Evolutionary conservation across 2,888 invertebrate genomes (phyloP).

Genomic region (Vanessa cardui): DNA sequence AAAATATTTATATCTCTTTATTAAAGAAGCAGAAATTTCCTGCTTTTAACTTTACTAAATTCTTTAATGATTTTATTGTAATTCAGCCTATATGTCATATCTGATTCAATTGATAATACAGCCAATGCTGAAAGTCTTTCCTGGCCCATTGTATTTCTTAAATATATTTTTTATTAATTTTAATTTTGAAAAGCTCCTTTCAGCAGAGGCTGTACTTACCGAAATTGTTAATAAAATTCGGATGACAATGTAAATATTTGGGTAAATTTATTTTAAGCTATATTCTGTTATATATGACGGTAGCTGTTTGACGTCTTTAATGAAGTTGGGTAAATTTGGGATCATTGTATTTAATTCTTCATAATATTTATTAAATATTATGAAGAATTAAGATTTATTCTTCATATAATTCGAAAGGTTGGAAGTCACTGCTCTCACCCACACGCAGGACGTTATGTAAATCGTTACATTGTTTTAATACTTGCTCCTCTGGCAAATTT

Average conservation of each 20-base stretch:
- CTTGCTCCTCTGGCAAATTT: background rate
- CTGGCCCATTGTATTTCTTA: constrained; percentile 40
- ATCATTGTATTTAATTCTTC: background rate
- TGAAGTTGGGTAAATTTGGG: background rate
- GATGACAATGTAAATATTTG: constrained; percentile 14
- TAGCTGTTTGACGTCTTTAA: background rate
- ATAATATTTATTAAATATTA: too few species aligned
- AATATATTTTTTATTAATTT: constrained; percentile 41
- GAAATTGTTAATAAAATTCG: constrained; percentile 30
- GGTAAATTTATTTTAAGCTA: background rate
- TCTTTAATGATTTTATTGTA: too few species aligned
- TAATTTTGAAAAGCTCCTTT: constrained; percentile 43
- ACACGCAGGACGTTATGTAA: background rate
- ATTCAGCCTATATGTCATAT: too few species aligned
- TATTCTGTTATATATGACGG: background rate
- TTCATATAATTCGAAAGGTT: background rate
- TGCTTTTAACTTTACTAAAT: too few species aligned
- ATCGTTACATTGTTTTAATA: background rate
- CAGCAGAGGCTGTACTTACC: constrained; percentile 23
- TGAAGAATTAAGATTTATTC: too few species aligned
- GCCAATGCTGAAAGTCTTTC: constrained; percentile 28
- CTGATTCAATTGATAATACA: too few species aligned
- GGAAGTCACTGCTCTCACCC: background rate
- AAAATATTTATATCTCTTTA: too few species aligned
- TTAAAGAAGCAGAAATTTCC: too few species aligned